These are phyloP conservation scores for Megalonaias nervosa DNA, from an alignment of 1,140 invertebrate species.

Conservation along the genomic window DNA sequence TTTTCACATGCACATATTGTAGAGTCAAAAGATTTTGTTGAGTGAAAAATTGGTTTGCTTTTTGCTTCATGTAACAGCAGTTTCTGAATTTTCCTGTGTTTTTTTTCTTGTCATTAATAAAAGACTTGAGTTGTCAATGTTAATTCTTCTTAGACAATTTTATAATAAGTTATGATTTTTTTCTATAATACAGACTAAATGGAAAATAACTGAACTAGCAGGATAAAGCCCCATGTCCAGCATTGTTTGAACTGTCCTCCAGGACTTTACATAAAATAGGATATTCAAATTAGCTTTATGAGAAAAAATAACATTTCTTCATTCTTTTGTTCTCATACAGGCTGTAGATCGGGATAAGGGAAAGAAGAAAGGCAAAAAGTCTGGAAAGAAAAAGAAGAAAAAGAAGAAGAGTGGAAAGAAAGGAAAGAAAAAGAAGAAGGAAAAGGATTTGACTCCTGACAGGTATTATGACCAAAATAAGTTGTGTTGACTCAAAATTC, in stretches of 20 bases:
- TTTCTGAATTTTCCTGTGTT: neutral
- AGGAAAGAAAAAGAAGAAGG: slow-evolving; percentile 81
- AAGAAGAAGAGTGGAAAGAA: slow-evolving; percentile 81
- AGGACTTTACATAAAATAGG: neutral
- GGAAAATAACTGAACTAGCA: too few species aligned
- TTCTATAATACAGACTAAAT: too few species aligned
- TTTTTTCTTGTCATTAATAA: neutral
- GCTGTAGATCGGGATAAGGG: slow-evolving; percentile 83
- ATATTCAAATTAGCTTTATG: neutral
- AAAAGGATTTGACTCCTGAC: slow-evolving; percentile 96
- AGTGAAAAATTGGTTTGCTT: neutral
- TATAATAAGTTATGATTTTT: too few species aligned
- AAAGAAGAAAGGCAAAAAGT: slow-evolving; percentile 72
- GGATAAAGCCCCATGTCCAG: too few species aligned
- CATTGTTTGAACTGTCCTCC: too few species aligned
- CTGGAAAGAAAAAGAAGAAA: slow-evolving; percentile 75
- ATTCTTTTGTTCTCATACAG: slow-evolving; percentile 55
- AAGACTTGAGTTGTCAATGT: too few species aligned
- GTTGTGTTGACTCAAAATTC: too few species aligned
- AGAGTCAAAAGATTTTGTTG: neutral
- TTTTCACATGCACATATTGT: too few species aligned
- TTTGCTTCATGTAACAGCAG: neutral
- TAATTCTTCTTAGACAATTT: too few species aligned
- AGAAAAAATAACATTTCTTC: neutral
- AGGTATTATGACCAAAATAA: slow-evolving; percentile 49